phyloP scores from a whole-genome alignment of 35 echinoderm and acorn worm species.

The Heliocidaris tuberculata region DNA sequence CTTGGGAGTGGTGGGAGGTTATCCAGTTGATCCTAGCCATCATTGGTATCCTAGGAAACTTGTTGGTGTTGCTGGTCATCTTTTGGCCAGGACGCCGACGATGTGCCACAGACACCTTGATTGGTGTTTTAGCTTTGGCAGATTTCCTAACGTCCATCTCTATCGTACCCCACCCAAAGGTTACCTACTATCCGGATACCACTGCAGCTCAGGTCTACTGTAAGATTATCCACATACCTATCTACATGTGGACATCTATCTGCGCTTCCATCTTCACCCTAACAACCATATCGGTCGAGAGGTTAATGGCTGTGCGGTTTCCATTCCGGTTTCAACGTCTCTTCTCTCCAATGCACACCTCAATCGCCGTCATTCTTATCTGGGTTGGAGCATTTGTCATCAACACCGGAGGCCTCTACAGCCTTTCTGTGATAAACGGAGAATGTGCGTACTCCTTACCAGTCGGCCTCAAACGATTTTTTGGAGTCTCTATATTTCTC shows the following conservation, averaged over 20 bases:
- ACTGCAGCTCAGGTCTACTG: conserved; percentile 67
- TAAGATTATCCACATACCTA: conserved; percentile 56
- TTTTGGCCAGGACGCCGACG: conserved; percentile 15
- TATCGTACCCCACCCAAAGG: conserved; percentile 66
- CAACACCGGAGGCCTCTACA: conserved; percentile 54
- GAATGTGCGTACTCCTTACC: neutral
- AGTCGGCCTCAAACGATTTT: conserved; percentile 17
- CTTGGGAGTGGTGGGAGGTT: conserved; percentile 50
- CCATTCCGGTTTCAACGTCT: conserved; percentile 66
- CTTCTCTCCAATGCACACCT: conserved; percentile 58
- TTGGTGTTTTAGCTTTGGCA: conserved; percentile 73
- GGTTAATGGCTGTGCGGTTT: conserved; percentile 77
- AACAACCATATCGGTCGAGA: conserved; percentile 74
- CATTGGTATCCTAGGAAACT: conserved; percentile 65
- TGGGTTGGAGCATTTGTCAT: conserved; percentile 62
- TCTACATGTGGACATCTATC: conserved; percentile 77
- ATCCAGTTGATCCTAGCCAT: conserved; percentile 49
- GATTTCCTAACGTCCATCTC: conserved; percentile 75
- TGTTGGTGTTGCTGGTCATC: conserved; percentile 43
- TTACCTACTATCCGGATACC: neutral
- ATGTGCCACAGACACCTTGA: conserved; percentile 73
- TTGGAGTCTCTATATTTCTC: conserved; percentile 64
- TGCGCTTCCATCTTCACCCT: conserved; percentile 77
- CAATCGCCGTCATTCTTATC: conserved; percentile 41
- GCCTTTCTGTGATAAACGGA: neutral